Evolutionary conservation across 2,888 invertebrate species (phyloP).

Genomic region (Eilema sororculum): DNA sequence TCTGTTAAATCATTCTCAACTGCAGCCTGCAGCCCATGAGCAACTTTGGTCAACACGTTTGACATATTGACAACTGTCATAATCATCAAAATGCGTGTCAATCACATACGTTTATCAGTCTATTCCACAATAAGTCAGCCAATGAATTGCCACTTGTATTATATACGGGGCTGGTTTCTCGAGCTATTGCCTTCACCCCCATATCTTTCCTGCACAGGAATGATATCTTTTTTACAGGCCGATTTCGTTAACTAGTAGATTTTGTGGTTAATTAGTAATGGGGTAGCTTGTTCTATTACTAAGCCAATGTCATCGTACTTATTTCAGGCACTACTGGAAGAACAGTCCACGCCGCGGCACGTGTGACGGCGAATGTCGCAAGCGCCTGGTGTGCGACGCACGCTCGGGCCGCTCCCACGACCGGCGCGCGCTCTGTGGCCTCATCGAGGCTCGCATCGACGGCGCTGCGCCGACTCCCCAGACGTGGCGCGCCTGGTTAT

Average conservation of each 20-base stretch:
- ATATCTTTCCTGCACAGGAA: too few relatives aligned
- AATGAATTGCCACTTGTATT: too few relatives aligned
- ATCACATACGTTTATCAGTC: too few relatives aligned
- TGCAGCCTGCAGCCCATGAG: neutral
- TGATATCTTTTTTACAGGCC: neutral
- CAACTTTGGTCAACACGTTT: too few relatives aligned
- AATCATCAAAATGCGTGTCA: too few relatives aligned
- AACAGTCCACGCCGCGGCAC: constrained; percentile 93
- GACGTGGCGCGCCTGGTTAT: constrained; percentile 95
- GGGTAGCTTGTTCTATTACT: too few relatives aligned
- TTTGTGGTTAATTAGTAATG: too few relatives aligned
- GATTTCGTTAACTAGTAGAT: too few relatives aligned
- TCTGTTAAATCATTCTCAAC: neutral
- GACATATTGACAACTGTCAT: too few relatives aligned
- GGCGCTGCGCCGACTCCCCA: constrained; percentile 89
- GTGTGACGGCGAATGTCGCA: constrained; percentile 95
- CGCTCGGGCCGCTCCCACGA: constrained; percentile 96
- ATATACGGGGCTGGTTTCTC: too few relatives aligned
- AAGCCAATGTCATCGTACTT: neutral
- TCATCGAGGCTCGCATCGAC: constrained; percentile 94
- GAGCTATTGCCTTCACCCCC: too few relatives aligned
- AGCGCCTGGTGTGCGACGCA: constrained; percentile 94
- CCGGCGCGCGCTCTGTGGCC: constrained; percentile 93
- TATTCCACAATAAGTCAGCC: too few relatives aligned
- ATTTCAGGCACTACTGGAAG: constrained; percentile 93